phyloP scores from a whole-genome alignment of 2,888 invertebrate genomes.

The Sphaerophoria taeniata region DNA sequence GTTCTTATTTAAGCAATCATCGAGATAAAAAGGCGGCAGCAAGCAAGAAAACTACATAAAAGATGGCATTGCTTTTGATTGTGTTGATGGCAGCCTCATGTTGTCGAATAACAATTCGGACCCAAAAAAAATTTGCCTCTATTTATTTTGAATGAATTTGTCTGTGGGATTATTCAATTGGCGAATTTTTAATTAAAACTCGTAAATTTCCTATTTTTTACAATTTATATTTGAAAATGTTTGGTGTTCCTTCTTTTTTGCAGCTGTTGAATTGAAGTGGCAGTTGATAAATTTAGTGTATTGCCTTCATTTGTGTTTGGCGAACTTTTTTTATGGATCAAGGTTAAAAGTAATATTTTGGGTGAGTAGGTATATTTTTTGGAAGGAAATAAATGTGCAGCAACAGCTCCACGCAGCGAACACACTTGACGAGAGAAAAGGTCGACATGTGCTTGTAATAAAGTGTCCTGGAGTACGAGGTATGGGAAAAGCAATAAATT shows the following conservation, averaged over 20 bases:
- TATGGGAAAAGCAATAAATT: constrained; percentile 19
- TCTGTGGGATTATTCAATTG: constrained; percentile 52
- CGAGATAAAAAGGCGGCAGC: neutral
- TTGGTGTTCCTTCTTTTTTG: neutral
- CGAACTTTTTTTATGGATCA: neutral
- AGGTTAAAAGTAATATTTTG: constrained; percentile 8
- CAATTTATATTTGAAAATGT: neutral
- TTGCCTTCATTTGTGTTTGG: neutral
- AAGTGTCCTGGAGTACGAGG: constrained; percentile 23
- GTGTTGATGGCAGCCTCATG: constrained; percentile 35
- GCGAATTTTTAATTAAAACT: constrained; percentile 69
- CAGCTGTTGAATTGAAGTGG: neutral
- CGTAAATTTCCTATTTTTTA: constrained; percentile 60
- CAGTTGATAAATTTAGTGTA: constrained; percentile 25
- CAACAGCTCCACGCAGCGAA: too few species aligned
- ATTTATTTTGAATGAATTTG: constrained; percentile 42
- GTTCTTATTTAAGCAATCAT: constrained; percentile 34
- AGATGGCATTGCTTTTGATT: constrained; percentile 39
- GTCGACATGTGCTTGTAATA: constrained; percentile 26
- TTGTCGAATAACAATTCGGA: neutral
- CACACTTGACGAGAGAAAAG: constrained; percentile 1
- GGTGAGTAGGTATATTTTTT: constrained; percentile 1
- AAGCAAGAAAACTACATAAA: constrained; percentile 27
- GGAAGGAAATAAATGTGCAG: too few species aligned
- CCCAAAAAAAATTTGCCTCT: constrained; percentile 19